phyloP scores from a whole-genome alignment of 2,797 vertebrate species.

The Fistularia commersonii region DNA sequence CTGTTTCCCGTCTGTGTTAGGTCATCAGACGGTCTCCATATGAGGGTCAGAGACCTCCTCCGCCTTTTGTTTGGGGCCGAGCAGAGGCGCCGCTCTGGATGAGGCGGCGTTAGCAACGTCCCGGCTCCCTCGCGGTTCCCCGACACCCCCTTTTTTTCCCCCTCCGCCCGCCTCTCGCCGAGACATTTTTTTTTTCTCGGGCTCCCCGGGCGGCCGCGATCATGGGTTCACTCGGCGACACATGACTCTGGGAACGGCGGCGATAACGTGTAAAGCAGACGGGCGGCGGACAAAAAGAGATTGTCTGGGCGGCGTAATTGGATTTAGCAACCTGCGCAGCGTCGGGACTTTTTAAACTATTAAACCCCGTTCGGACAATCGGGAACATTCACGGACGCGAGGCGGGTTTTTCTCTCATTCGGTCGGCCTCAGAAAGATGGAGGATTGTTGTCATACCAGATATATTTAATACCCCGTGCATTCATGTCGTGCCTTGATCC shows the following conservation, averaged over 20 bases:
- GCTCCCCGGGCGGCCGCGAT: too few relatives aligned
- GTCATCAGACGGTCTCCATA: slow-evolving; percentile 75
- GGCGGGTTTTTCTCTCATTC: slow-evolving; percentile 64
- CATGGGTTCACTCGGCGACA: slow-evolving; percentile 58
- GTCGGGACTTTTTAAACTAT: slow-evolving; percentile 58
- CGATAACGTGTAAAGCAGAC: slow-evolving; percentile 63
- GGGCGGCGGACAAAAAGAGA: slow-evolving; percentile 59
- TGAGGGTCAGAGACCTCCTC: slow-evolving; percentile 66
- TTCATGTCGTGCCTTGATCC: slow-evolving; percentile 27
- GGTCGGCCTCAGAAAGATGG: slow-evolving; percentile 44
- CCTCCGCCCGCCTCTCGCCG: too few relatives aligned
- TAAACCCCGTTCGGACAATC: slow-evolving; percentile 64
- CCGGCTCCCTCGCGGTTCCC: too few relatives aligned
- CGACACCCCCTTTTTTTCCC: too few relatives aligned
- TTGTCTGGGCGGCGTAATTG: slow-evolving; percentile 68
- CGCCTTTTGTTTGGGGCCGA: slow-evolving; percentile 63
- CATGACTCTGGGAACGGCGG: slow-evolving; percentile 68
- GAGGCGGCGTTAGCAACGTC: slow-evolving; percentile 50
- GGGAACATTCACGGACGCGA: slow-evolving; percentile 64
- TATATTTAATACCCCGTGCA: slow-evolving; percentile 37
- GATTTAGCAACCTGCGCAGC: slow-evolving; percentile 66
- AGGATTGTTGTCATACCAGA: slow-evolving; percentile 61
- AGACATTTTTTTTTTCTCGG: too few relatives aligned
- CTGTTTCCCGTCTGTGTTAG: slow-evolving; percentile 77
- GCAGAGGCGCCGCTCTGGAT: slow-evolving; percentile 43